phyloP scores from a whole-genome alignment of 1,140 invertebrate genomes.

The Papilio glaucus region DNA sequence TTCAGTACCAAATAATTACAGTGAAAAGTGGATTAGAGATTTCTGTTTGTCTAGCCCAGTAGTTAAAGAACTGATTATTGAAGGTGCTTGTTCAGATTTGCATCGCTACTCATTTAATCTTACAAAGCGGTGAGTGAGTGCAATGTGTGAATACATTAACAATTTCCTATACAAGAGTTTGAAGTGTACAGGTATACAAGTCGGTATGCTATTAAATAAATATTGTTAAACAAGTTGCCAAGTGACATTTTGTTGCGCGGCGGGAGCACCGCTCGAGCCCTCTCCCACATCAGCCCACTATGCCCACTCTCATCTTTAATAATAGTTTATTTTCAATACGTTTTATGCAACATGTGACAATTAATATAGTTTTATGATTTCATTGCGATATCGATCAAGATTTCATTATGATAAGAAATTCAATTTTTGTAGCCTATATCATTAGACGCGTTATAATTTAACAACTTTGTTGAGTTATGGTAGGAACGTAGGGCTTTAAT shows the following conservation, averaged over 20 bases:
- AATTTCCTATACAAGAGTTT: conserved; percentile 72
- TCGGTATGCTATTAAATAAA: conserved; percentile 76
- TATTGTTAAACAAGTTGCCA: conserved; percentile 77
- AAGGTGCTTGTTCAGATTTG: background rate
- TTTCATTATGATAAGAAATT: conserved; percentile 70
- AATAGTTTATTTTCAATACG: conserved; percentile 67
- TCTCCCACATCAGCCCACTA: conserved; percentile 61
- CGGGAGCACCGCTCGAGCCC: conserved; percentile 48
- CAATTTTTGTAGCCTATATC: conserved; percentile 60
- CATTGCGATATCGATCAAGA: conserved; percentile 69
- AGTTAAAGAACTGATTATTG: conserved; percentile 32
- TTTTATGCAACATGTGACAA: conserved; percentile 72
- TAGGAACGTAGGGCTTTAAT: conserved; percentile 32
- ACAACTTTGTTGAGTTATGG: conserved; percentile 53
- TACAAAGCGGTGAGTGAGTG: background rate
- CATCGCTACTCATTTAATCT: conserved; percentile 17
- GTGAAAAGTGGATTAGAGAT: background rate
- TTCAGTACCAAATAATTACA: too few species aligned
- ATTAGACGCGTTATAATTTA: conserved; percentile 52
- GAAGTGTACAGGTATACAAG: conserved; percentile 71
- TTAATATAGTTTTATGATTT: conserved; percentile 74
- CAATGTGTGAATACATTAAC: conserved; percentile 70
- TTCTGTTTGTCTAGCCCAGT: background rate
- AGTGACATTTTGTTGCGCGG: conserved; percentile 74
- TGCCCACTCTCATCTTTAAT: conserved; percentile 50